Evolutionary conservation across 2,797 vertebrate genomes (phyloP), one percentile per base, ranked within the genome.

Genomic region (Centroberyx gerrardi): DNA sequence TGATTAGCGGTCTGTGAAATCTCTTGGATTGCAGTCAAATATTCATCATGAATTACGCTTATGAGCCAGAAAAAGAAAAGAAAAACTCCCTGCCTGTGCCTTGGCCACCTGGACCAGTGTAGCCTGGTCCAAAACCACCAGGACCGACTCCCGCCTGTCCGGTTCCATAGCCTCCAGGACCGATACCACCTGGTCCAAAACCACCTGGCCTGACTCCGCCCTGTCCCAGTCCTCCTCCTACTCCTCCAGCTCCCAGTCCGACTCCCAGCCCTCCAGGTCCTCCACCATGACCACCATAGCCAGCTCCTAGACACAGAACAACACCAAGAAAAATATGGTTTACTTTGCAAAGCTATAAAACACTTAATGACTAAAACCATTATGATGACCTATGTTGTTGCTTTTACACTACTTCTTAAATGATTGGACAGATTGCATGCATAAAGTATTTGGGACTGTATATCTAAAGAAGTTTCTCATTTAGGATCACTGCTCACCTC

Each of bases 101-200:
- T 75, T 83, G 81, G 36, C 83, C 80, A 36, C 89, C 90, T 0
- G 77, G 69, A 52, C 88, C 85, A 60, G 49, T 29, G 14, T 62
- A 48, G 40, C 76, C 81, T 69, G 82, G 76, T 81, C 92, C 91
- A 69, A 79, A 65, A 62, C 87, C 81, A 33, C 78, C 72, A 10
- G 81, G 60, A 14, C 83, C 80, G 31, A 72, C 14, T 67, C 88
- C 88, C 36, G 76, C 90, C 65, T 73, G 12, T 13, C 92, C 78
- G 27, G 72, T 83, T 53, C 88, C 83, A 54, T 49, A 76, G n/a
- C 80, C 70, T 28, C 79, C 85, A 46, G 74, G 66, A 13, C 44
- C 14, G 15, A 46, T 14, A 46, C 76, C 84, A 53, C 80, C 83
- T 27, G 78, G 76, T 69, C 87, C 88, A 74, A 66, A 68, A 40